phyloP scores from a whole-genome alignment of 37 sponge, comb jelly and placozoan species.

The Hexactinellida sp. region DNA sequence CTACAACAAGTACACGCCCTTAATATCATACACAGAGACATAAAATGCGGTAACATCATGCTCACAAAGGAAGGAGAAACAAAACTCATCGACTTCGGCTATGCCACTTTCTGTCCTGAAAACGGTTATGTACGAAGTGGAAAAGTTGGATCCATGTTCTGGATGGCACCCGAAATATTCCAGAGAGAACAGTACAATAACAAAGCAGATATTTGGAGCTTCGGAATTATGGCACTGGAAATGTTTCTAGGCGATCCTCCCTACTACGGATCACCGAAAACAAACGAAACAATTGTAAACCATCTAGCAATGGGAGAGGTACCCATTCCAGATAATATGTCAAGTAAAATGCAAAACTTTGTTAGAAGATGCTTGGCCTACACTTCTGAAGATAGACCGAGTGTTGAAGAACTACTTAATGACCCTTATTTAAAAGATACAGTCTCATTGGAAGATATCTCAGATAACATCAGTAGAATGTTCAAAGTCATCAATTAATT shows the following conservation, averaged over 20 bases:
- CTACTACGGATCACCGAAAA: neutral
- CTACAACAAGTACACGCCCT: neutral
- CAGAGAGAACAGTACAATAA: neutral
- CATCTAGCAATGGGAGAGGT: neutral
- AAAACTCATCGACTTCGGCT: neutral
- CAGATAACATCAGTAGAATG: neutral
- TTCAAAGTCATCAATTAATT: neutral
- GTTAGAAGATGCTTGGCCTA: neutral
- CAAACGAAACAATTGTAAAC: neutral
- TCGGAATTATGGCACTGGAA: constrained; percentile 1
- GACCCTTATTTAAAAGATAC: neutral
- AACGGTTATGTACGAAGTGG: neutral
- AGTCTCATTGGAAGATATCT: neutral
- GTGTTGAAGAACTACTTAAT: neutral
- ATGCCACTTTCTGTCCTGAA: constrained; percentile 15
- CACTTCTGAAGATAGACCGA: neutral
- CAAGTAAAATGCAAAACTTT: neutral
- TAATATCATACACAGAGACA: constrained; percentile 14
- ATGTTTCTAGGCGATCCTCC: constrained; percentile 14
- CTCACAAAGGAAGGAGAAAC: constrained; percentile 12
- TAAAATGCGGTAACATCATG: constrained; percentile 10
- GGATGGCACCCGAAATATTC: neutral
- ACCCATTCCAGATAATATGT: neutral
- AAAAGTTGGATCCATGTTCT: constrained; percentile 3
- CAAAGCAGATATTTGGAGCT: constrained; percentile 4